Base-by-base conservation (phyloP, 1,140 invertebrate species). In the Papilio aristodemus region DNA sequence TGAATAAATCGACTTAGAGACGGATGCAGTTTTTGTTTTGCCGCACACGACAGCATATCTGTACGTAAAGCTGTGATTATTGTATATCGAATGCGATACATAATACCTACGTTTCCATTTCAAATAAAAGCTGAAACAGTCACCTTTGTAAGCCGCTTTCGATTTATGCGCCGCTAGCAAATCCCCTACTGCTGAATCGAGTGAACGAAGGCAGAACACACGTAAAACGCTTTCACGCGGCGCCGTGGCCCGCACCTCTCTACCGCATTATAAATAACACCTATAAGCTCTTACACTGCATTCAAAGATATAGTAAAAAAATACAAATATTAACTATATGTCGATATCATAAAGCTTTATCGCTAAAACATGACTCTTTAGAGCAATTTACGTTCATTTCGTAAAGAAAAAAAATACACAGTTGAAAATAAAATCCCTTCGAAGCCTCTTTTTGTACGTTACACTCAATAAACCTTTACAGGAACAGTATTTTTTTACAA, bases 81-180 rank as follows among this genome's bases (percentile, higher is more conserved):
- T 54, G 9, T 19, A 54, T 54, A 54, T 54, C 46, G 11, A 54
- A 19, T 11, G 19, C 46, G 46, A 54, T 54, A 54, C 57, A 27
- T 36, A 41, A 58, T 27, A 64, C 19, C 37, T 37, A 62, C 62
- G 62, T 64, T 64, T 64, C 39, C 6, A 64, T 64, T 64, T 64
- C 62, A 64, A 64, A 64, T 64, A 64, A 64, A 64, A 64, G 62
- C 62, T 64, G 62, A 64, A 80, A 72, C 72, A 73, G 74, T 71
- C 68, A 75, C 78, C 70, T 77, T 76, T 78, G 75, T 78, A 81
- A 81, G 79, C 79, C 71, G 75, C 75, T 80, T 81, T 78, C 77
- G 75, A 83, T 81, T 78, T 77, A 77, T 75, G 72, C 71, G 68
- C 71, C 22, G 71, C 71, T 68, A 14, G 71, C 71, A 79, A 77